Conservation (phyloP, 2,797 vertebrate genomes). For the Hippoglossus hippoglossus region DNA sequence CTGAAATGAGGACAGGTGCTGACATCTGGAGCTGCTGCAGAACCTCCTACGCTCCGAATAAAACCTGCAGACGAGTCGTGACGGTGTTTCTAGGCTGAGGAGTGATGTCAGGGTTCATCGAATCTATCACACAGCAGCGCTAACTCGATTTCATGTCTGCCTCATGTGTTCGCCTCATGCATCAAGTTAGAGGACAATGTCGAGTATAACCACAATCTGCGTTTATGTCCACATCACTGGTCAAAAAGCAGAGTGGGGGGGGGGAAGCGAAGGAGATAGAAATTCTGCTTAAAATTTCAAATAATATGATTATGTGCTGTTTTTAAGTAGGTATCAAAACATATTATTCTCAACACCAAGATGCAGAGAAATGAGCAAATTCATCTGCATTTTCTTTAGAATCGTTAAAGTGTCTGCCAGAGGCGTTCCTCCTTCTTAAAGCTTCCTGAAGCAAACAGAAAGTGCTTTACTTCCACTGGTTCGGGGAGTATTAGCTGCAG, state of each 20-base stretch:
- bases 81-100: conserved; percentile 21
- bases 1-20: neutral
- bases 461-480: conserved; percentile 52
- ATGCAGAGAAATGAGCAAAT: conserved; percentile 9
- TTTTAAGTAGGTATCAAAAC: conserved; percentile 15
- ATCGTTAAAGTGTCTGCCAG: conserved; percentile 29
- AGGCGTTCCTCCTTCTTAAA: conserved; percentile 47
- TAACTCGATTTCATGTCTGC: conserved; percentile 30
- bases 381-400: conserved; percentile 12
- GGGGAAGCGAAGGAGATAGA: neutral
- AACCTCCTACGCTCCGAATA: neutral
- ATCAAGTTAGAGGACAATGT: conserved; percentile 8
- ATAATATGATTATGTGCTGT: neutral
- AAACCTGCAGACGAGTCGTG: neutral
- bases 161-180: conserved; percentile 15
- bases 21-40: neutral
- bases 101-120: conserved; percentile 51
- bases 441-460: conserved; percentile 46
- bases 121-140: conserved; percentile 28
- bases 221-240: conserved; percentile 1
- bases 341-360: conserved; percentile 12
- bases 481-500: conserved; percentile 43
- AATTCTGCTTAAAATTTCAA: neutral
- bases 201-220: neutral
- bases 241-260: too few species aligned